Evolutionary conservation across 2,113 vertebrate species (phyloP).

Genomic region (Arothron firmamentum): DNA sequence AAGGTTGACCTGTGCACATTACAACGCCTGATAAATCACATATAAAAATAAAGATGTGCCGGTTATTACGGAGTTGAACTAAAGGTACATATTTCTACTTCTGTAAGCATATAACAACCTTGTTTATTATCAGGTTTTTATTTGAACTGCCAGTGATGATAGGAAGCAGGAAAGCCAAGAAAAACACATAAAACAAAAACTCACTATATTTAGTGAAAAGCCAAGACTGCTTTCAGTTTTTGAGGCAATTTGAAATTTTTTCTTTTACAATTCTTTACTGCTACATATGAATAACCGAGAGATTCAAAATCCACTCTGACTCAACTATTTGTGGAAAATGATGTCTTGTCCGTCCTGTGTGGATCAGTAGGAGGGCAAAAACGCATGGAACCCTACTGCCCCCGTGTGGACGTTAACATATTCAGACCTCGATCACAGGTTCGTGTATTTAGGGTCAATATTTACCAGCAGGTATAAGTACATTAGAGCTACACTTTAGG

Average conservation of each 20-base stretch:
- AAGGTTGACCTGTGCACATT: slow-evolving; percentile 18
- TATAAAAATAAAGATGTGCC: neutral
- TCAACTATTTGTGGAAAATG: slow-evolving; percentile 29
- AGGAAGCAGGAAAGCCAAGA: neutral
- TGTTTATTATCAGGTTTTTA: neutral
- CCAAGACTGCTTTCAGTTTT: no score
- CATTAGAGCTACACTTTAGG: slow-evolving; percentile 51
- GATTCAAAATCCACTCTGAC: slow-evolving; percentile 7
- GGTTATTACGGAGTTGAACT: slow-evolving; percentile 11
- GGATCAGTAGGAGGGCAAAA: slow-evolving; percentile 2
- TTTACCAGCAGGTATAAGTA: slow-evolving; percentile 61
- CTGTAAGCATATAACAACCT: slow-evolving; percentile 10
- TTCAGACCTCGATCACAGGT: neutral
- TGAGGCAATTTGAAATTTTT: neutral
- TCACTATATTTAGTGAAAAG: no score
- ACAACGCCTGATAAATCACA: slow-evolving; percentile 18
- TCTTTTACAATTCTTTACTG: slow-evolving; percentile 8
- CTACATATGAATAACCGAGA: slow-evolving; percentile 15
- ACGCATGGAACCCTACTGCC: slow-evolving; percentile 62
- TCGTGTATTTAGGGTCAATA: slow-evolving; percentile 15
- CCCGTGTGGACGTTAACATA: slow-evolving; percentile 51
- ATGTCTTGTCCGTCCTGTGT: neutral
- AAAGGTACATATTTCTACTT: slow-evolving; percentile 12
- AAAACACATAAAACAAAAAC: neutral
- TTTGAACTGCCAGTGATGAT: slow-evolving; percentile 9